A percentile compares a stretch with the other conserved stretches of the same genome.
Conservation (phyloP, 2,888 invertebrate genomes). For the Noctuana brunneofusca region DNA sequence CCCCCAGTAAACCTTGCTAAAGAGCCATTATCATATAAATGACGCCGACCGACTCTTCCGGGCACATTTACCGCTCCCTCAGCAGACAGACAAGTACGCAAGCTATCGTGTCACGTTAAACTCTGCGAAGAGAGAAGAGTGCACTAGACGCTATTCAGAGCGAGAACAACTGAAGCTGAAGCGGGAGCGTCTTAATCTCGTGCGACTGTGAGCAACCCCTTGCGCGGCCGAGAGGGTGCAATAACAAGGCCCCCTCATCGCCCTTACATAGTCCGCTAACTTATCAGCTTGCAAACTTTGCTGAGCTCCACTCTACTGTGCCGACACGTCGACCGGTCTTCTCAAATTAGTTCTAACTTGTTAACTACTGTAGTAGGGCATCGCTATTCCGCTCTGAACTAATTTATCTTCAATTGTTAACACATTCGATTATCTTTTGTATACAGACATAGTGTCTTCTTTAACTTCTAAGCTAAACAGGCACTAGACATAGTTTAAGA, state of each 20-base stretch:
- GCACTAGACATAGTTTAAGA: not conserved
- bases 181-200: constrained; percentile 76
- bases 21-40: constrained; percentile 31
- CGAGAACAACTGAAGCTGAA: constrained; percentile 64
- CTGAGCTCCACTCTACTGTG: constrained; percentile 78
- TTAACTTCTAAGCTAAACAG: not conserved
- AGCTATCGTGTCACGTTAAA: constrained; percentile 50
- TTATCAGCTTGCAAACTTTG: constrained; percentile 70
- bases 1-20: not conserved
- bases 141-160: constrained; percentile 60
- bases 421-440: not conserved
- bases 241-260: constrained; percentile 67
- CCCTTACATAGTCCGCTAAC: constrained; percentile 62
- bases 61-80: constrained; percentile 26
- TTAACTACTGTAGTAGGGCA: constrained; percentile 34
- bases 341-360: constrained; percentile 68
- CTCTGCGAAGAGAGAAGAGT: constrained; percentile 51
- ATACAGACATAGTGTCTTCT: not conserved
- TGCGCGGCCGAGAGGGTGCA: constrained; percentile 80
- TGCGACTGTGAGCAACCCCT: constrained; percentile 73
- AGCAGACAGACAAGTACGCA: constrained; percentile 31
- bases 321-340: constrained; percentile 69
- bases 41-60: constrained; percentile 4
- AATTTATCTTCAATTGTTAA: constrained; percentile 14
- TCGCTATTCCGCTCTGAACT: constrained; percentile 11